These are phyloP conservation scores for Astreopora myriophthalma DNA, from an alignment of 64 coral and sea anemone species.

Conservation along the genomic window DNA sequence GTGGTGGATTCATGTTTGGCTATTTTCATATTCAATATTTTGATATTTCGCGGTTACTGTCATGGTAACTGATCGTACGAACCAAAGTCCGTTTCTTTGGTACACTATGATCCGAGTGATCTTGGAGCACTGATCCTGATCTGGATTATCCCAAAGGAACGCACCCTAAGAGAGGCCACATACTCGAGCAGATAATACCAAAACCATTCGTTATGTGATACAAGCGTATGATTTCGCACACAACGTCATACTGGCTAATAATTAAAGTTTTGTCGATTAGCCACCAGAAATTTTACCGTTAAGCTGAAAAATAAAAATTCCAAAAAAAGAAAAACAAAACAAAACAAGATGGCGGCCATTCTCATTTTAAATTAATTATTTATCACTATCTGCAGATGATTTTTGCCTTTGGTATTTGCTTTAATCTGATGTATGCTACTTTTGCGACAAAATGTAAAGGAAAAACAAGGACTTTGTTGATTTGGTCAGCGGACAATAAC, in stretches of 20 bases:
- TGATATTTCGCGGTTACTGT: no score
- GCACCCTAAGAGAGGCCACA: no score
- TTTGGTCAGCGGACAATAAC: conserved; percentile 24
- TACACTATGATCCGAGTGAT: no score
- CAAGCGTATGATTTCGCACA: conserved; percentile 22
- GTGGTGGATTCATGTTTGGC: no score
- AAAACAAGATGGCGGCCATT: background rate
- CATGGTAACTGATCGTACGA: no score
- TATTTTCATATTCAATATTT: no score
- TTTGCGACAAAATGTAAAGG: conserved; percentile 34
- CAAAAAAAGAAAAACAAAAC: no score
- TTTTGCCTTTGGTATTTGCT: conserved; percentile 36
- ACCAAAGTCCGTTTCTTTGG: no score
- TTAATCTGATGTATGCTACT: background rate
- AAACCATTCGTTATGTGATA: conserved; percentile 48
- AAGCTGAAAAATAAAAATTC: conserved; percentile 7
- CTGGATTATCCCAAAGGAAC: no score
- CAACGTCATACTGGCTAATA: conserved; percentile 27
- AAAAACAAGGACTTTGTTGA: conserved; percentile 30
- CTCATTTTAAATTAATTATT: background rate
- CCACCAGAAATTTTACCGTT: conserved; percentile 20
- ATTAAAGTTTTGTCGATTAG: conserved; percentile 41
- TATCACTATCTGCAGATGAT: background rate
- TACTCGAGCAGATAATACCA: background rate
- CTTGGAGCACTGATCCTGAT: no score